These are phyloP conservation scores for Lytechinus pictus DNA, from an alignment of 35 echinoderm and acorn worm genomes.

Conservation along the genomic window DNA sequence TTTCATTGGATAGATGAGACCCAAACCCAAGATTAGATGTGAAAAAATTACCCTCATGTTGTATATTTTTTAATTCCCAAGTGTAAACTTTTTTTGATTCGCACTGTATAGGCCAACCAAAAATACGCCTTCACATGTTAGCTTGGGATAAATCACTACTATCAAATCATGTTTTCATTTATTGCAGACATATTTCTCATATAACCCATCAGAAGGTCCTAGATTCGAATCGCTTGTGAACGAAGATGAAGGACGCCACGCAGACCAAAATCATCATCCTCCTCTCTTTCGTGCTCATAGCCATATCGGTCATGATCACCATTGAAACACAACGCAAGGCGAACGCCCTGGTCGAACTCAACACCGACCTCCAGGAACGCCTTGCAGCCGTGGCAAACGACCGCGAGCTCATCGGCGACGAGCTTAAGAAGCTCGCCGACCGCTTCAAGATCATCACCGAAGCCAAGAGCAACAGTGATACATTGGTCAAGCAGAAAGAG, in stretches of 20 bases:
- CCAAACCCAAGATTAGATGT: too few relatives aligned
- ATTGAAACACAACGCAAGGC: conserved; percentile 30
- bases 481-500: not conserved
- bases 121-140: too few relatives aligned
- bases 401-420: not conserved
- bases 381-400: not conserved
- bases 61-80: too few relatives aligned
- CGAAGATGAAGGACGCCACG: not conserved
- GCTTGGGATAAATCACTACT: too few relatives aligned
- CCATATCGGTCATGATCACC: conserved; percentile 19
- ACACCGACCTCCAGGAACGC: not conserved
- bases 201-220: not conserved
- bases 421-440: not conserved
- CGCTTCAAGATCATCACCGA: not conserved
- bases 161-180: not conserved
- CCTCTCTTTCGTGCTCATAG: not conserved
- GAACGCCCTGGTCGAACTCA: conserved; percentile 23
- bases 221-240: not conserved
- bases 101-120: too few relatives aligned
- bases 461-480: not conserved
- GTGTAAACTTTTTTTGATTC: too few relatives aligned
- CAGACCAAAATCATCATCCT: not conserved
- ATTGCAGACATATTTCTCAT: not conserved
- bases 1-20: too few relatives aligned
- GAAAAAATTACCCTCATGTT: too few relatives aligned